Evolutionary conservation across 2,888 invertebrate species (phyloP), one percentile per base, ranked within the genome.

Genomic region (Labia minor): DNA sequence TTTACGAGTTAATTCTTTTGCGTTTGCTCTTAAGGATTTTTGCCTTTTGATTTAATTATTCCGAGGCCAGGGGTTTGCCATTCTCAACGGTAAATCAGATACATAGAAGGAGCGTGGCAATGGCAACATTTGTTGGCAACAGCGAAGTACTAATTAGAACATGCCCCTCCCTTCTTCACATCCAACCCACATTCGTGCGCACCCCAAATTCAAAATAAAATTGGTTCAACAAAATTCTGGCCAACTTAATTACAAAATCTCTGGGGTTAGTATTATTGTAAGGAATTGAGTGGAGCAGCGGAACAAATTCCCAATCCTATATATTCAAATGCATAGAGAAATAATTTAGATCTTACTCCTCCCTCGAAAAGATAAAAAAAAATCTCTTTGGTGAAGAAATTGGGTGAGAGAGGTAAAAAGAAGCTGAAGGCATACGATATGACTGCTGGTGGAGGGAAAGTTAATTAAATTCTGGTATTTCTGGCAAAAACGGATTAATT

Each of bases 401-500:
- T 49, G 16, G 16, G 49, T 49, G 49, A 49, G 49, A 49, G 49
- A 49, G 3, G 49, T 16, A 16, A 11, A 16, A 11, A 16, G n/a
- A 49, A 49, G 49, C 14, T 14, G 49, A 49, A 26, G 26, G 26
- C 26, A 26, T 26, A 26, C 26, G 26, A 26, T 26, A 26, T 26
- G 26, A 26, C 26, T 26, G 26, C 26, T 8, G 8, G 3, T 26
- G 26, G 26, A 26, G 26, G 26, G 49, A 49, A 49, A 49, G 49
- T 49, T 49, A 49, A 49, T 49, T 49, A 49, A 49, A 49, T 49
- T 49, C 49, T 49, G 49, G 49, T 49, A 49, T 49, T 49, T 49
- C 49, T 49, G 49, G 49, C 14, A 49, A 49, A 49, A 49, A 49
- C 14, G 49, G 49, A 49, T 49, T 49, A 49, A 49, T 49, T 49